phyloP scores from a whole-genome alignment of 2,113 vertebrate genomes.

The Cyanistes caeruleus region DNA sequence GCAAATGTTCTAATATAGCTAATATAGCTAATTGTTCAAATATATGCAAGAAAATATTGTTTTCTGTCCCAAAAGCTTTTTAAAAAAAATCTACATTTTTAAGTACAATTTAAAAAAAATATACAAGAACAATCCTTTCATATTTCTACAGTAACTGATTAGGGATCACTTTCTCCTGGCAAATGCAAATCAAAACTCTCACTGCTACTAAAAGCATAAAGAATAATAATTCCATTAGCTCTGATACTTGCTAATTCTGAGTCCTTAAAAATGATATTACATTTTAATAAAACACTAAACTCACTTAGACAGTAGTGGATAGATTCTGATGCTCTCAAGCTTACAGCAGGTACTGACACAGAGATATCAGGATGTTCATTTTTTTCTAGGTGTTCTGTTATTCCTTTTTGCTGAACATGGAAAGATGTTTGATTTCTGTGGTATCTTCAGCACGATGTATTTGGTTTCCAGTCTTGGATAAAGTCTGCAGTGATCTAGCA shows the following conservation, averaged over 20 bases:
- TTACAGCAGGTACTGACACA: fast-evolving
- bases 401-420: background rate
- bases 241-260: background rate
- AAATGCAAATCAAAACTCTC: background rate
- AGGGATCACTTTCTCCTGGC: background rate
- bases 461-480: background rate
- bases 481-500: background rate
- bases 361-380: background rate
- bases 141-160: background rate
- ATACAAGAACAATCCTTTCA: background rate
- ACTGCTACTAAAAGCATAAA: background rate
- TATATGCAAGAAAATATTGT: background rate
- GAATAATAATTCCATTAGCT: background rate
- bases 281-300: background rate
- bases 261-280: background rate
- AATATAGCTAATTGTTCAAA: background rate
- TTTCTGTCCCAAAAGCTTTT: background rate
- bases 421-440: background rate
- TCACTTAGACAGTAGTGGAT: background rate
- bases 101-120: background rate
- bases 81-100: background rate
- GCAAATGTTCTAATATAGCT: too few species aligned
- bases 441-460: background rate
- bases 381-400: background rate
- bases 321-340: background rate